These are phyloP conservation scores for Periophthalmodon schlosseri DNA, from an alignment of 2,113 vertebrate genomes.

Conservation along the genomic window DNA sequence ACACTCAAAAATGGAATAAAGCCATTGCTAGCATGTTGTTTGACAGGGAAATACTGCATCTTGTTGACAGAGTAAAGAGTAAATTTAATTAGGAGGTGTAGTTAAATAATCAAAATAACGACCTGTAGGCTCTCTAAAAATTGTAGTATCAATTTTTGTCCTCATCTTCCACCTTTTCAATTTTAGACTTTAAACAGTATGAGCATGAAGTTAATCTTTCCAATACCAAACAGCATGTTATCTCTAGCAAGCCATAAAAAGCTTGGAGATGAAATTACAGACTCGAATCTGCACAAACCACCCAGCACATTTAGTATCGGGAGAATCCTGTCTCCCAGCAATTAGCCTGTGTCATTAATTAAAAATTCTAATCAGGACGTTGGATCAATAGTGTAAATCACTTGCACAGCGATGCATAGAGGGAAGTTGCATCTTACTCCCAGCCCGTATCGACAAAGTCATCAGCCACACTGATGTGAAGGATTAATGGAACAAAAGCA, in stretches of 20 bases:
- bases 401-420: slow-evolving; percentile 40
- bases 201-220: slow-evolving; percentile 60
- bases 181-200: slow-evolving; percentile 52
- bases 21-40: not conserved
- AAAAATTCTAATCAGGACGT: slow-evolving; percentile 77
- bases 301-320: slow-evolving; percentile 63
- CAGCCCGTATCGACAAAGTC: slow-evolving; percentile 50
- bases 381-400: slow-evolving; percentile 74
- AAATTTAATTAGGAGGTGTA: too few species aligned
- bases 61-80: too few species aligned
- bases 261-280: slow-evolving; percentile 68
- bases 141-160: too few species aligned
- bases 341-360: slow-evolving; percentile 78
- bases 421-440: slow-evolving; percentile 62
- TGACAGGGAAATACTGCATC: too few species aligned
- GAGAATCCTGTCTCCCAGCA: slow-evolving; percentile 63
- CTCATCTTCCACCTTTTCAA: too few species aligned
- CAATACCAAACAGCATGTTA: slow-evolving; percentile 61
- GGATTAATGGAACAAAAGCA: slow-evolving; percentile 47
- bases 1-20: not conserved
- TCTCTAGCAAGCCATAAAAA: slow-evolving; percentile 62
- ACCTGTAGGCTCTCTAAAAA: too few species aligned
- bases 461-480: slow-evolving; percentile 48
- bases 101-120: too few species aligned
- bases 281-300: slow-evolving; percentile 67